Percentiles rank a stretch among this genome's conserved stretches.
Evolutionary conservation across 2,113 vertebrate species (phyloP).

Genomic region (Bolborhynchus lineola): DNA sequence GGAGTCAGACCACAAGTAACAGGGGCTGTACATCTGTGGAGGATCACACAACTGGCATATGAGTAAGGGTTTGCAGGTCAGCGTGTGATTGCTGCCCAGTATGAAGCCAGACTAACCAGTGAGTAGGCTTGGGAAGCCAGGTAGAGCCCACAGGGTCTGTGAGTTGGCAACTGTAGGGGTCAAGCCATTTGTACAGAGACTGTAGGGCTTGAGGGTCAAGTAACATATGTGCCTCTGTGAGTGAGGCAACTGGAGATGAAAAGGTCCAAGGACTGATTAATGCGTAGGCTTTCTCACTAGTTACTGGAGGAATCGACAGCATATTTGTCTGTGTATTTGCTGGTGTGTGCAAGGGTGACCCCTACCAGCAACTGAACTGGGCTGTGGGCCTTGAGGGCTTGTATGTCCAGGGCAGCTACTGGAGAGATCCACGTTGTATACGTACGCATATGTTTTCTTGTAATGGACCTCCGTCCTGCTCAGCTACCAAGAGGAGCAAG

Average conservation of each 20-base stretch:
- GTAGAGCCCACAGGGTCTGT: neutral
- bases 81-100: neutral
- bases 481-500: neutral
- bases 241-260: neutral
- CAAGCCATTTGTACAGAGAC: neutral
- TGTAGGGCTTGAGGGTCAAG: neutral
- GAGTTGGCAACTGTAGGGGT: neutral
- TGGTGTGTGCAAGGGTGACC: neutral
- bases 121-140: neutral
- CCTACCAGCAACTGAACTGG: neutral
- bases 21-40: neutral
- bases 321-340: neutral
- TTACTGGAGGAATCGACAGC: neutral
- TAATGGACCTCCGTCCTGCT: neutral
- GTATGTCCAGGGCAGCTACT: neutral
- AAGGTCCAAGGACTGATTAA: neutral
- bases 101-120: neutral
- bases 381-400: neutral
- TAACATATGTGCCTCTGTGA: neutral
- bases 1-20: rapidly evolving
- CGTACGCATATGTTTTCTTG: rapidly evolving
- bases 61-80: neutral
- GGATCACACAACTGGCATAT: neutral
- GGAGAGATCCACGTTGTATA: neutral
- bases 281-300: neutral